Evolutionary conservation across 1,140 invertebrate species (phyloP).

Genomic region (Drosophila azteca): DNA sequence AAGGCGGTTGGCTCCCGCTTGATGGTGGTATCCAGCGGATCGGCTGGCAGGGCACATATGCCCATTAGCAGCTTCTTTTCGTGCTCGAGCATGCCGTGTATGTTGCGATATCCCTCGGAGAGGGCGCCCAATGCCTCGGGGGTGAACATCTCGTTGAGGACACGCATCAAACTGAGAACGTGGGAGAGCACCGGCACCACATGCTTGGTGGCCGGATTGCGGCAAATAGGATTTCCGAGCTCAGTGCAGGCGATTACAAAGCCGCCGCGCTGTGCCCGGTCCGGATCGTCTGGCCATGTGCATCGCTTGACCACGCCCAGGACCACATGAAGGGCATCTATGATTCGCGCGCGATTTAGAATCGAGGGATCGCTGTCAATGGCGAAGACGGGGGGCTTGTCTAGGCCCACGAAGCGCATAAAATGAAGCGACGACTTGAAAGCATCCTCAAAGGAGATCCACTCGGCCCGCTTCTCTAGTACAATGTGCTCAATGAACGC

Average conservation of each 20-base stretch:
- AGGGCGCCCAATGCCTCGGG: conserved; percentile 87
- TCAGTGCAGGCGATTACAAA: conserved; percentile 91
- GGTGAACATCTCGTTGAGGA: conserved; percentile 91
- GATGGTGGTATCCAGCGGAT: conserved; percentile 84
- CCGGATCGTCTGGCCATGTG: conserved; percentile 91
- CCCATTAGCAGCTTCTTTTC: conserved; percentile 89
- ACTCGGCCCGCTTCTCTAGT: conserved; percentile 86
- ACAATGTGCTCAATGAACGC: conserved; percentile 92
- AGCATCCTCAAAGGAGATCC: conserved; percentile 86
- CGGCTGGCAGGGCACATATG: conserved; percentile 84
- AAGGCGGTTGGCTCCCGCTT: conserved; percentile 86
- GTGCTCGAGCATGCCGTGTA: conserved; percentile 88
- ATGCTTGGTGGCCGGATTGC: conserved; percentile 93
- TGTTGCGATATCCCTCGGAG: conserved; percentile 88
- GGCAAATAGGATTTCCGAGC: conserved; percentile 90
- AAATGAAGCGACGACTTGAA: conserved; percentile 88
- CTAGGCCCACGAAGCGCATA: conserved; percentile 91
- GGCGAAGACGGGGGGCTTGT: conserved; percentile 86
- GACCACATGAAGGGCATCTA: conserved; percentile 89
- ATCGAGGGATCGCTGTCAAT: conserved; percentile 83
- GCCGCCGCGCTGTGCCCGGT: conserved; percentile 90
- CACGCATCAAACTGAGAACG: conserved; percentile 89
- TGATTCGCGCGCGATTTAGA: conserved; percentile 85
- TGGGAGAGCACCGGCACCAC: conserved; percentile 91
- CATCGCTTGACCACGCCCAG: conserved; percentile 93